Evolutionary conservation across 2,888 invertebrate species (phyloP), one percentile per base, ranked within the genome.

Genomic region (Mamestra brassicae): DNA sequence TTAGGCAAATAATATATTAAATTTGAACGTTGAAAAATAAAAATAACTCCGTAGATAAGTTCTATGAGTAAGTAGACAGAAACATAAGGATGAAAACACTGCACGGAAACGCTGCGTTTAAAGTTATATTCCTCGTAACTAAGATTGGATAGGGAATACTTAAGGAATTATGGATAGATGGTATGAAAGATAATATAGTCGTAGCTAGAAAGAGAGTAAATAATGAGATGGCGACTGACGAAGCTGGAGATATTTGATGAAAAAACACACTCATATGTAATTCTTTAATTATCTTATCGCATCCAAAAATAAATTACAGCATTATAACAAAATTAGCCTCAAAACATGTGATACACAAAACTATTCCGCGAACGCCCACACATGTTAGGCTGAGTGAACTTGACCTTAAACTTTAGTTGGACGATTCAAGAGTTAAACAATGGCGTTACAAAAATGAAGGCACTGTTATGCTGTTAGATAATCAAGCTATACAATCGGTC

Each of bases 321-420:
- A 63, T 36, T 34, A 45, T 17, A 45, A 60, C 60, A 50, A 34
- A 58, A 47, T 79, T 55, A 64, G 36, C 7, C 10, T 52, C 8
- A 57, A 67, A 58, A 67, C 68, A 52, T 55, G 26, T 71, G 68
- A 54, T 69, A 71, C 8, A 10, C 6, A 63, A 62, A 26, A 47
- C 38, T 10, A 57, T 54, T 69, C 54, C 47, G 52, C 57, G n/a
- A 66, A 60, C 55, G 38, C 78, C 66, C 60, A 85, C 81, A 76
- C 71, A 69, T 66, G 83, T 62, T 57, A 13, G 42, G 11, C 55
- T 13, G 57, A 26, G 50, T 50, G 69, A 45, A 66, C 85, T 72
- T 82, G 81, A 85, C 81, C 81, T 82, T 82, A 82, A 72, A 85
- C 67, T 85, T 57, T 65, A 15, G 61, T 34, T 75, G 34, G 42